Conservation (phyloP, 2,797 vertebrate genomes). For the Chelonia mydas region DNA sequence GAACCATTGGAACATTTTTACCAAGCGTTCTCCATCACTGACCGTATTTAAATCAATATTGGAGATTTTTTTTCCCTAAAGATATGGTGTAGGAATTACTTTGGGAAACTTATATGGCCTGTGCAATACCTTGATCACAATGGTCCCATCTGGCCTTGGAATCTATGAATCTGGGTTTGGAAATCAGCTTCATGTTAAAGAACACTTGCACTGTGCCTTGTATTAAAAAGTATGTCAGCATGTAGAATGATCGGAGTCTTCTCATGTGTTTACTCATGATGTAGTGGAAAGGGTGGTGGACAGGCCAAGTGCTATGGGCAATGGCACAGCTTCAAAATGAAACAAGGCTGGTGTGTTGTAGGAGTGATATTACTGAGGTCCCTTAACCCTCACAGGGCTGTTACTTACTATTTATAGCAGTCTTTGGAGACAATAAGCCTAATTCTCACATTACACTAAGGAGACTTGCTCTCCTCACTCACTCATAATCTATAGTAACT, state of each 20-base stretch:
- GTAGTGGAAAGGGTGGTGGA: not conserved
- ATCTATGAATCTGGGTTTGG: not conserved
- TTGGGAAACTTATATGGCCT: not conserved
- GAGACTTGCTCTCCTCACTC: fast-evolving
- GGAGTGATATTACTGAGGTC: not conserved
- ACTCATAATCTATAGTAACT: no score
- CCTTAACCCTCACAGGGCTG: not conserved
- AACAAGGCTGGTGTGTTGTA: not conserved
- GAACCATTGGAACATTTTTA: not conserved
- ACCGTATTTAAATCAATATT: not conserved
- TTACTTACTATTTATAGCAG: not conserved
- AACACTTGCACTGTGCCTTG: not conserved
- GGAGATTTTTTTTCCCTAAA: not conserved
- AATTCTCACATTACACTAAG: not conserved
- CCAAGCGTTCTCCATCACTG: not conserved
- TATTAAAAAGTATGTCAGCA: not conserved
- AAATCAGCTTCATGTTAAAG: not conserved
- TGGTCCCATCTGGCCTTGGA: not conserved
- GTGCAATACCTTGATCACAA: not conserved
- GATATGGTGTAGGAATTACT: not conserved
- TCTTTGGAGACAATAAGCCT: not conserved
- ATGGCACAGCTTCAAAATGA: not conserved
- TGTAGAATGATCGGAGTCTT: not conserved
- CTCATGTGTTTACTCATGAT: not conserved
- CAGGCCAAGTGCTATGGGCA: not conserved